Evolutionary conservation across 2,888 invertebrate genomes (phyloP).

Genomic region (Podabrus alpinus): DNA sequence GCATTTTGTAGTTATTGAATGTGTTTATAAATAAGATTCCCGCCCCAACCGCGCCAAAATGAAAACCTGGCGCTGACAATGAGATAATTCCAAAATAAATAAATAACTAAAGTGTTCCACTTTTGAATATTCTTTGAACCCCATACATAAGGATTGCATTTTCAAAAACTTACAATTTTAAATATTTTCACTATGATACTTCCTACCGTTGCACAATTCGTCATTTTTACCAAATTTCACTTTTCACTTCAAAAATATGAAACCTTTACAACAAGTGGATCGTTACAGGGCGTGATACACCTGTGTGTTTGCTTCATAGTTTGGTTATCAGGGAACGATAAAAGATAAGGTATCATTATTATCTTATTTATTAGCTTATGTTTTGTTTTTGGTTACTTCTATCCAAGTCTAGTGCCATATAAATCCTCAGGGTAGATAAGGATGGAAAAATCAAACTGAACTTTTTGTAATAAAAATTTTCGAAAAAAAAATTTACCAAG

Average conservation of each 20-base stretch:
- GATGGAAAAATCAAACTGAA: background rate
- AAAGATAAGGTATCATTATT: constrained; percentile 20
- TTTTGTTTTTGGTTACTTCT: background rate
- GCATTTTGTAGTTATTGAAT: background rate
- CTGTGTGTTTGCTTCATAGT: constrained; percentile 22
- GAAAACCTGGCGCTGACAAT: background rate
- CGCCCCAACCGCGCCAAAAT: background rate
- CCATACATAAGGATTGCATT: background rate
- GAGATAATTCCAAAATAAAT: background rate
- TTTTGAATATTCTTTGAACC: background rate
- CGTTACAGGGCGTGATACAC: constrained; percentile 15
- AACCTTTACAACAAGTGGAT: background rate
- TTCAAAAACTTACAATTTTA: constrained; percentile 75
- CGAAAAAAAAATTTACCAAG: background rate
- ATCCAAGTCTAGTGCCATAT: background rate
- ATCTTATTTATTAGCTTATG: background rate
- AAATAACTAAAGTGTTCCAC: background rate
- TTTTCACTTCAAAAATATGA: background rate
- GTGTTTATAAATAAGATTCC: background rate
- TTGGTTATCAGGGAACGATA: constrained; percentile 16
- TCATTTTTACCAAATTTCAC: constrained; percentile 62
- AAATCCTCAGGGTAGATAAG: background rate
- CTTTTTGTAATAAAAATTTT: background rate
- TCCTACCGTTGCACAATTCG: constrained; percentile 79
- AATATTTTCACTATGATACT: constrained; percentile 79